Base-by-base conservation (phyloP, 2,888 invertebrate species). In the Pasiphila rectangulata region DNA sequence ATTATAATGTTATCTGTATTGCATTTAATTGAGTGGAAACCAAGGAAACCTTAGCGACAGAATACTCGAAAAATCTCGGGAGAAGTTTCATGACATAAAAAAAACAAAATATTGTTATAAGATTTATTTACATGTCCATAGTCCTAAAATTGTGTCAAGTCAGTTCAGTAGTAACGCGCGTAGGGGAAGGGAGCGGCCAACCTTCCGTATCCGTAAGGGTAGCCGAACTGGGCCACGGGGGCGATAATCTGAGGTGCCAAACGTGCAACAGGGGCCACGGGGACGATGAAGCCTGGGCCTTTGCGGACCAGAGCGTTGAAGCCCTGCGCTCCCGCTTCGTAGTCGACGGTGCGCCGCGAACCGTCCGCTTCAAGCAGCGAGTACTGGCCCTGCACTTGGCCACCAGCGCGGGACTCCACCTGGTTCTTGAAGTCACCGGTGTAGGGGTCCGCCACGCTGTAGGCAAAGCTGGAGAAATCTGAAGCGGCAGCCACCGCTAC, bases 261-360 rank as follows among this genome's bases (percentile, higher is more conserved):
- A 9, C 56, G 48, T 39, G 64, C 44, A 21, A 62, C 54, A 17
- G 67, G 57, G 25, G 63, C 60, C 2, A 72, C 65, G 29, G 73
- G 64, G 46, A n/a, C n/a, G n/a, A 75, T 59, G 35, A 77, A 46
- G 0, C 70, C 76, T 7, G 78, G 75, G 69, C 86, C 88, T 58
- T 83, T 87, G 69, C 82, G 84, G 0, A 90, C 90, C 30, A 90
- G 79, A 34, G 90, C 90, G 75, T 90, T 90, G 79, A 90, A 90
- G 6, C 90, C 90, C 48, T 69, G 75, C 50, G 83, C 79, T 37
- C 89, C 89, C 10, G 90, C 87, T 12, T 84, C 84, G 72, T 90
- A 90, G 72, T 90, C 90, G 1, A 90, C 90, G 17, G 80, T 86
- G 52, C 90, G 82, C 51, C 80, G 78, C 37, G 83, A 84, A 59